A percentile compares a stretch with the other conserved stretches of the same genome.
These are phyloP conservation scores for Aleiodes leptofemur DNA, from an alignment of 2,888 invertebrate genomes.

Conservation along the genomic window DNA sequence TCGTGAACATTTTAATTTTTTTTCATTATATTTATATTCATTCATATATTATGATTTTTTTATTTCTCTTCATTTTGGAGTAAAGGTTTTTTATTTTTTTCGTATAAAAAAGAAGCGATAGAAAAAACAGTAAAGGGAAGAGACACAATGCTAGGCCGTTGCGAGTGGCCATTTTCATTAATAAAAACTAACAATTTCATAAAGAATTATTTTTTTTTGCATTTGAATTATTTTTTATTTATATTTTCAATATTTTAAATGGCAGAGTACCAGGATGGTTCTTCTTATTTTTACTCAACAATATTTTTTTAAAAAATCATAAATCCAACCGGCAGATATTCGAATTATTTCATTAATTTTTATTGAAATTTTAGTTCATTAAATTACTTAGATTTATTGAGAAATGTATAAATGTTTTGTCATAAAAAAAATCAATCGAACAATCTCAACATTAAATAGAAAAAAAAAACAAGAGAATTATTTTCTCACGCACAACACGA, in stretches of 20 bases:
- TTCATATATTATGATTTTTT: slow-evolving; percentile 10
- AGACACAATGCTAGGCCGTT: slow-evolving; percentile 52
- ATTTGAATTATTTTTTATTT: slow-evolving; percentile 29
- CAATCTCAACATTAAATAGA: slow-evolving; percentile 13
- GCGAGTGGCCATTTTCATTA: slow-evolving; percentile 49
- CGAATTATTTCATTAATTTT: not conserved
- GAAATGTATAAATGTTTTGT: slow-evolving; percentile 6
- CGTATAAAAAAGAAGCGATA: slow-evolving; percentile 55
- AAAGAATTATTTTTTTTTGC: slow-evolving; percentile 23
- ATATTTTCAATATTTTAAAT: slow-evolving; percentile 14
- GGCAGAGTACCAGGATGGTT: slow-evolving; percentile 38
- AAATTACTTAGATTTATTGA: not conserved
- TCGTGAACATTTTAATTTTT: slow-evolving; percentile 30
- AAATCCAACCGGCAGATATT: slow-evolving; percentile 29
- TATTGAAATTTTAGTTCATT: not conserved
- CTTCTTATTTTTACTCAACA: slow-evolving; percentile 32
- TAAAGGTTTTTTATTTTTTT: slow-evolving; percentile 39
- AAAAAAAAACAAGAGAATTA: not conserved
- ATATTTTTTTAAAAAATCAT: slow-evolving; percentile 43
- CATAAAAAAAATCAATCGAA: not conserved
- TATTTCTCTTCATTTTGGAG: slow-evolving; percentile 22
- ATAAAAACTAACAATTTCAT: slow-evolving; percentile 13
- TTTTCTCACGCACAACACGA: no score
- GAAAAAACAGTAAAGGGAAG: slow-evolving; percentile 54
- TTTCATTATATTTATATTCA: not conserved